A percentile compares a stretch with the other conserved stretches of the same genome.
These are phyloP conservation scores for Chrysoperla carnea DNA, from an alignment of 1,140 invertebrate genomes.

Conservation along the genomic window DNA sequence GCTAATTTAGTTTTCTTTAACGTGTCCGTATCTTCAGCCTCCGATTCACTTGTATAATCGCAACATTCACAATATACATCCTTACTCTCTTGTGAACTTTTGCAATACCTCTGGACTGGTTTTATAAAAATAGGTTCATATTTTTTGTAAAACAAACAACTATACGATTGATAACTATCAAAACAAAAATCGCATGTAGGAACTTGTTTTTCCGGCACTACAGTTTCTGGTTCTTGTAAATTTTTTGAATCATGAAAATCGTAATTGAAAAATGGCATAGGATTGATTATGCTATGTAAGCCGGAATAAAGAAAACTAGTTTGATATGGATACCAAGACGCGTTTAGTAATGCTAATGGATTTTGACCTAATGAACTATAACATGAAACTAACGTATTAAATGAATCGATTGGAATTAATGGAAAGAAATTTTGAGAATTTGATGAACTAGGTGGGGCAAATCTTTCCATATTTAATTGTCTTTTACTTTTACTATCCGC, in stretches of 20 bases:
- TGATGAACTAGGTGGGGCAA: background rate
- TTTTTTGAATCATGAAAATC: constrained; percentile 10
- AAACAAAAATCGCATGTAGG: constrained; percentile 30
- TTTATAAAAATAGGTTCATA: constrained; percentile 22
- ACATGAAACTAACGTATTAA: constrained; percentile 12
- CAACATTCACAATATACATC: constrained; percentile 34
- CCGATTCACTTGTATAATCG: constrained; percentile 26
- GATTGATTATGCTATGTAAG: constrained; percentile 39
- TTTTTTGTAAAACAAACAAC: constrained; percentile 33
- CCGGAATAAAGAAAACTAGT: constrained; percentile 32
- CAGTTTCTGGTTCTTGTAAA: constrained; percentile 7
- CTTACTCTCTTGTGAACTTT: constrained; percentile 15
- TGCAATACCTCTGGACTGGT: constrained; percentile 22
- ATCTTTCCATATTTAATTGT: background rate
- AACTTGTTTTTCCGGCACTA: constrained; percentile 3
- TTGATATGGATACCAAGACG: constrained; percentile 28
- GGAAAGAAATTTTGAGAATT: background rate
- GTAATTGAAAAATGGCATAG: constrained; percentile 24
- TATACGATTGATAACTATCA: constrained; percentile 27
- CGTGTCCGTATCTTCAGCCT: constrained; percentile 12
- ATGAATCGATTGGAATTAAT: constrained; percentile 7
- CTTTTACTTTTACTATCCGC: too few species aligned
- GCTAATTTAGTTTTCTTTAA: constrained; percentile 10
- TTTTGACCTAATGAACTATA: constrained; percentile 19
- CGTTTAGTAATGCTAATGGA: constrained; percentile 21